Evolutionary conservation across 1,140 invertebrate genomes (phyloP).

Genomic region (Goniozus legneri): DNA sequence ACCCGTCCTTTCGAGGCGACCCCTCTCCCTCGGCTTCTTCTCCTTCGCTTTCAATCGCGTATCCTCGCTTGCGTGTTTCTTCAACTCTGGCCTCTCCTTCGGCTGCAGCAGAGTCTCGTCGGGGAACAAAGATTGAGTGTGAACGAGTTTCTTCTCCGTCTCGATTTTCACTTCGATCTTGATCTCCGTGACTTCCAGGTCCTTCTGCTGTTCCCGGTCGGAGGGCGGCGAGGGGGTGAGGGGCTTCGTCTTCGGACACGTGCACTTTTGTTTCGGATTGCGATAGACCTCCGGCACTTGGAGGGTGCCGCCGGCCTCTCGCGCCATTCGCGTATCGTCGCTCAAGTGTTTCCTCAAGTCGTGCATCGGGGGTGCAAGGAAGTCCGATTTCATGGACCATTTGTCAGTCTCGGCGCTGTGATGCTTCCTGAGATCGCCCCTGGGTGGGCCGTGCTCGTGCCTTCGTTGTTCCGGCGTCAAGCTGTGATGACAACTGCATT

Average conservation of each 20-base stretch:
- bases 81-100: conserved; percentile 33
- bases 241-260: conserved; percentile 39
- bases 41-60: conserved; percentile 9
- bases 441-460: conserved; percentile 12
- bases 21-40: conserved; percentile 17
- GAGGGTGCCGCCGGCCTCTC: conserved; percentile 35
- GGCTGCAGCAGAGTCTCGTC: conserved; percentile 10
- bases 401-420: conserved; percentile 50
- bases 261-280: conserved; percentile 46
- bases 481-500: conserved; percentile 43
- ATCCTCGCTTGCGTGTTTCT: conserved; percentile 38
- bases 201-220: not conserved
- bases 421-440: conserved; percentile 46
- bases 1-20: conserved; percentile 15
- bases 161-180: conserved; percentile 9
- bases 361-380: conserved; percentile 29
- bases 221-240: conserved; percentile 25
- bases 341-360: conserved; percentile 48
- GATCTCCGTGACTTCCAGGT: not conserved
- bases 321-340: conserved; percentile 45
- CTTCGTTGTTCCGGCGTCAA: conserved; percentile 34
- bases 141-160: conserved; percentile 25
- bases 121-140: conserved; percentile 28
- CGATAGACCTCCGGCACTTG: conserved; percentile 45
- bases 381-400: conserved; percentile 39